phyloP scores from a whole-genome alignment of 2,888 invertebrate genomes.

The Drosophila formosana region DNA sequence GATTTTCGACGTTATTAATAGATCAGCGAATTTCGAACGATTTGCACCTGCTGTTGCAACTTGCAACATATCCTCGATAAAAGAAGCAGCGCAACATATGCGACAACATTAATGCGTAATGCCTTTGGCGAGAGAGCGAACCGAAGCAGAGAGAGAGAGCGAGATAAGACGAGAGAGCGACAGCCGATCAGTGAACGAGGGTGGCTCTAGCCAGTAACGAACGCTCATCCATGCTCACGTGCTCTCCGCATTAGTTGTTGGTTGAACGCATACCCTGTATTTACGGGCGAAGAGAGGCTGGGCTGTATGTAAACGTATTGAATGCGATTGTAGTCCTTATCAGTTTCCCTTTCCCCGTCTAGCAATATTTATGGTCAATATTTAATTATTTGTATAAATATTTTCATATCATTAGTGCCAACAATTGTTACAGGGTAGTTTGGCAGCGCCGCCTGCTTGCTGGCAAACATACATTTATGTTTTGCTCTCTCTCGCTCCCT shows the following conservation, averaged over 20 bases:
- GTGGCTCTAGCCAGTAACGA: slow-evolving; percentile 47
- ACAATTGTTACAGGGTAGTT: slow-evolving; percentile 30
- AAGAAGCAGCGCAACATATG: not conserved
- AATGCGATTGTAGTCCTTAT: not conserved
- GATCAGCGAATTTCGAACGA: slow-evolving; percentile 17
- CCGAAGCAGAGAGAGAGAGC: slow-evolving; percentile 1
- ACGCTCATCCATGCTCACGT: slow-evolving; percentile 52
- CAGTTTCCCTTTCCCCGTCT: too few species aligned
- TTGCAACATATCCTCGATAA: slow-evolving; percentile 3
- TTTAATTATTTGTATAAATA: too few species aligned
- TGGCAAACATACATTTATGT: slow-evolving; percentile 15
- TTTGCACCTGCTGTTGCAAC: slow-evolving; percentile 23
- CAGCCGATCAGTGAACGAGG: slow-evolving; percentile 48
- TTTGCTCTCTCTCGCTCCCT: slow-evolving; percentile 26
- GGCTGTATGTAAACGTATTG: not conserved
- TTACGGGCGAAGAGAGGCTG: not conserved
- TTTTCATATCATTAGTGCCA: too few species aligned
- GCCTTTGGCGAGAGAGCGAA: slow-evolving; percentile 10
- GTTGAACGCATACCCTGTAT: slow-evolving; percentile 32
- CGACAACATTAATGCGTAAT: slow-evolving; percentile 2
- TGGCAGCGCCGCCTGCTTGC: not conserved
- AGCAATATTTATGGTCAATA: not conserved
- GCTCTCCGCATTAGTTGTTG: slow-evolving; percentile 42
- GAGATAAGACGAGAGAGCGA: slow-evolving; percentile 4
- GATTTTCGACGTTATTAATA: slow-evolving; percentile 31